These are phyloP conservation scores for Porites evermanni DNA, from an alignment of 92 coral and sea anemone genomes.

Conservation along the genomic window DNA sequence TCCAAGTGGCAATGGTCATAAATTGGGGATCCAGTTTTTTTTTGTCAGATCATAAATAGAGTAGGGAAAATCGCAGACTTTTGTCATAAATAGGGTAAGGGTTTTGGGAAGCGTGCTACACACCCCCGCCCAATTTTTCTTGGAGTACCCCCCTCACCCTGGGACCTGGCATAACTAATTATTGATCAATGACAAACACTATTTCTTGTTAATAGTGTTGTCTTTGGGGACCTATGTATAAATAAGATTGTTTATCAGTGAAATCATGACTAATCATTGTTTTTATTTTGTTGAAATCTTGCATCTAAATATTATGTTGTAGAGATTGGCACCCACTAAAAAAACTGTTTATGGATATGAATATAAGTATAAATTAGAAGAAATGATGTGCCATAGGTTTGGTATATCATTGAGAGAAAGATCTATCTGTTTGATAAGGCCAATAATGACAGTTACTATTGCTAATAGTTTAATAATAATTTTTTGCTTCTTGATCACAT, in stretches of 20 bases:
- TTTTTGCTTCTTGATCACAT: conserved; percentile 29
- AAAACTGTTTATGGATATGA: conserved; percentile 26
- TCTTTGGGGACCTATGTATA: conserved; percentile 19
- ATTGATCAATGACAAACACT: conserved; percentile 9
- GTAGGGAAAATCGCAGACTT: too few species aligned
- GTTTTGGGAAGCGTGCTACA: too few species aligned
- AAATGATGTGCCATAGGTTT: conserved; percentile 25
- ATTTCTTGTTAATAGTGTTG: conserved; percentile 18
- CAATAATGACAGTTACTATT: conserved; percentile 22
- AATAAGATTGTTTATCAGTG: conserved; percentile 12
- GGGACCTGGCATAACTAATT: conserved; percentile 22
- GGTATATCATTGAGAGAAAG: conserved; percentile 21
- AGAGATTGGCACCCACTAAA: conserved; percentile 33
- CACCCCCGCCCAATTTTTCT: too few species aligned
- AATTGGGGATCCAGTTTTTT: conserved; percentile 12
- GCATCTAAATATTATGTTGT: conserved; percentile 12
- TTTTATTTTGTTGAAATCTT: conserved; percentile 7
- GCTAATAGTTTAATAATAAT: conserved; percentile 20
- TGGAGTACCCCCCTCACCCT: not conserved
- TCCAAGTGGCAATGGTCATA: conserved; percentile 12
- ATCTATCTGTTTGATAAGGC: conserved; percentile 20
- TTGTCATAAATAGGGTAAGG: too few species aligned
- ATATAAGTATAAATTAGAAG: conserved; percentile 25
- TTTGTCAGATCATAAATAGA: not conserved
- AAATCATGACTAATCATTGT: conserved; percentile 24